Base-by-base conservation (phyloP, 1,140 invertebrate genomes). In the Heliconius himera region DNA sequence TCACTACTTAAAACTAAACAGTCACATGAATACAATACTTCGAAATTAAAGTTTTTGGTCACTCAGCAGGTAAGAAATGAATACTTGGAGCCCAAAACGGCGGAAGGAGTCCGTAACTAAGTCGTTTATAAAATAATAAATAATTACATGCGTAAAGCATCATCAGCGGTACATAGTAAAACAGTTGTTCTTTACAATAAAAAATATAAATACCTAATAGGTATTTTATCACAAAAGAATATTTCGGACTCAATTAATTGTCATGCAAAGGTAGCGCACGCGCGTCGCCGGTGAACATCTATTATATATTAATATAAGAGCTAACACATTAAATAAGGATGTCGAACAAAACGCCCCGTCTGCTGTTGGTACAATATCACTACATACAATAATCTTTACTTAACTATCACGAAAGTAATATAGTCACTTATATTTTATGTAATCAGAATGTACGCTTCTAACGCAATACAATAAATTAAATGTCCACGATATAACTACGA, bases 331-430 rank as follows among this genome's bases (percentile, higher is more conserved):
- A 89, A 87, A 88, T 87, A 89, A 88, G 86, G 84, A 82, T 88
- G 89, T 84, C 83, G 90, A 91, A 89, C 84, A 85, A 89, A 90
- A 89, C 88, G 87, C 49, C 87, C 88, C 85, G 83, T 84, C 85
- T 84, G 83, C 82, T 88, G 80, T 83, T 83, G 80, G 78, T 89
- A 88, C 84, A 84, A 87, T 87, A 89, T 87, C 85, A 90, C 89
- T 83, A 85, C 82, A 81, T 79, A 83, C 81, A 82, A 87, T 33
- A 33, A 33, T 83, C 81, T 88, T 91, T 89, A 86, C 91, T 90
- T 92, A 94, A 87, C 90, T 92, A 94, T 91, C 89, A 91, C 89
- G 90, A 92, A 93, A 92, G 89, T 92, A 94, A 93, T 86, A 89
- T 88, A 88, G 80, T 86, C 88, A 91, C 89, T 89, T 92, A 93